Conservation (phyloP, 2,797 vertebrate species). For the Taeniopygia guttata region DNA sequence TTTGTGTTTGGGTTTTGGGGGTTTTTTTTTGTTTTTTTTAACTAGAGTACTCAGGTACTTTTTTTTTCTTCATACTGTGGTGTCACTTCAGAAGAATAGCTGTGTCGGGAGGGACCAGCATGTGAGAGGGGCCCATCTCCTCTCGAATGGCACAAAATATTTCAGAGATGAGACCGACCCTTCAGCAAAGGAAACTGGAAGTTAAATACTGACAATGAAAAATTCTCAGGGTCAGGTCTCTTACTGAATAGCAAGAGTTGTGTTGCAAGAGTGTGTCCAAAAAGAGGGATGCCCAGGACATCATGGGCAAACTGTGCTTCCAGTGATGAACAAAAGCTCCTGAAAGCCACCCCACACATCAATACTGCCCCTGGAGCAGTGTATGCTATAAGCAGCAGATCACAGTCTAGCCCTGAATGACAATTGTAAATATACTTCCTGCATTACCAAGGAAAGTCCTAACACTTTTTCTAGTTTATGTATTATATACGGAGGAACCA, state of each 20-base stretch:
- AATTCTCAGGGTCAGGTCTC: neutral
- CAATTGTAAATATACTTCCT: neutral
- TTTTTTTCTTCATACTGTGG: neutral
- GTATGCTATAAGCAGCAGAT: neutral
- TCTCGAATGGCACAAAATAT: fast-evolving
- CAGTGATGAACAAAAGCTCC: neutral
- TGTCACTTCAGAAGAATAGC: conserved; percentile 10
- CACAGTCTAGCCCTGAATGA: neutral
- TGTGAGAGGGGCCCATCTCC: neutral
- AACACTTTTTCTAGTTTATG: neutral
- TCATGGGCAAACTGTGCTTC: neutral
- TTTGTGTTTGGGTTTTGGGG: too few species aligned
- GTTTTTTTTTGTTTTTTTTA: neutral
- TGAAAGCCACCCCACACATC: neutral
- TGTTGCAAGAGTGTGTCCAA: neutral
- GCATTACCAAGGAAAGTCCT: neutral
- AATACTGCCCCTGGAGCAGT: neutral
- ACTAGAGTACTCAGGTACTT: neutral
- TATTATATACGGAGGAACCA: neutral
- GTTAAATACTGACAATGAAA: neutral
- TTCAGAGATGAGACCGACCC: neutral
- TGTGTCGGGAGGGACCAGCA: neutral
- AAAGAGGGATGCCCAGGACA: neutral
- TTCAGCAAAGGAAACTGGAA: neutral
- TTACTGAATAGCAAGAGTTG: neutral